Conservation (phyloP, 1,140 invertebrate species). For the Drepana arcuata region DNA sequence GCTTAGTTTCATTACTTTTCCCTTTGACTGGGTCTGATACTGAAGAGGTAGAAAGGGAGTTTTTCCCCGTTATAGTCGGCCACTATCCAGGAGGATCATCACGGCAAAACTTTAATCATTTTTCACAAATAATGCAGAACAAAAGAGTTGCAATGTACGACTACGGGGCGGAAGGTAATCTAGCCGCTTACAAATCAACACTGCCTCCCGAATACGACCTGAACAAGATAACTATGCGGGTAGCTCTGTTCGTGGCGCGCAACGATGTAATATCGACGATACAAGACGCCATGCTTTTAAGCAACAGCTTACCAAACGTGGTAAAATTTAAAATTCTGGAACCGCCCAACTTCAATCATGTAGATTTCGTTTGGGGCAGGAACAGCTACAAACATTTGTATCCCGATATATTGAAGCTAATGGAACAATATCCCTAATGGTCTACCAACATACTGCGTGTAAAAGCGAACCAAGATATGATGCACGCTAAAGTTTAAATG, state of each 20-base stretch:
- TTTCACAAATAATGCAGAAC: conserved; percentile 62
- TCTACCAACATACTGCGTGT: too few relatives aligned
- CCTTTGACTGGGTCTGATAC: conserved; percentile 13
- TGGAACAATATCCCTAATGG: conserved; percentile 5
- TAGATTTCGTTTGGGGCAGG: conserved; percentile 18
- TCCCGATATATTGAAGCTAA: conserved; percentile 11
- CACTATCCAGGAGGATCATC: conserved; percentile 51
- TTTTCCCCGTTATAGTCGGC: neutral
- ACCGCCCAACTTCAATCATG: conserved; percentile 18
- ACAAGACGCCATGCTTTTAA: conserved; percentile 70
- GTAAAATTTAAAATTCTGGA: conserved; percentile 15
- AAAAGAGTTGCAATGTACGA: conserved; percentile 56
- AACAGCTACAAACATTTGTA: conserved; percentile 8
- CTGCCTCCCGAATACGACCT: conserved; percentile 72
- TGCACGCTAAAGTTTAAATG: too few relatives aligned
- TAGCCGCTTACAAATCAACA: conserved; percentile 53
- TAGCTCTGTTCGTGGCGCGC: neutral
- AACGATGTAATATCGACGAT: conserved; percentile 29
- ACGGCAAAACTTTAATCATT: conserved; percentile 77
- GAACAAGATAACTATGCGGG: conserved; percentile 43
- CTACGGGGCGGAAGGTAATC: conserved; percentile 64
- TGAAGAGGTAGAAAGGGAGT: conserved; percentile 12
- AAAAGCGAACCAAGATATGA: too few relatives aligned
- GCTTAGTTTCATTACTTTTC: conserved; percentile 4
- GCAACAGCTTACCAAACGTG: conserved; percentile 55